Conservation (phyloP, 2,113 vertebrate genomes). For the Struthio camelus region DNA sequence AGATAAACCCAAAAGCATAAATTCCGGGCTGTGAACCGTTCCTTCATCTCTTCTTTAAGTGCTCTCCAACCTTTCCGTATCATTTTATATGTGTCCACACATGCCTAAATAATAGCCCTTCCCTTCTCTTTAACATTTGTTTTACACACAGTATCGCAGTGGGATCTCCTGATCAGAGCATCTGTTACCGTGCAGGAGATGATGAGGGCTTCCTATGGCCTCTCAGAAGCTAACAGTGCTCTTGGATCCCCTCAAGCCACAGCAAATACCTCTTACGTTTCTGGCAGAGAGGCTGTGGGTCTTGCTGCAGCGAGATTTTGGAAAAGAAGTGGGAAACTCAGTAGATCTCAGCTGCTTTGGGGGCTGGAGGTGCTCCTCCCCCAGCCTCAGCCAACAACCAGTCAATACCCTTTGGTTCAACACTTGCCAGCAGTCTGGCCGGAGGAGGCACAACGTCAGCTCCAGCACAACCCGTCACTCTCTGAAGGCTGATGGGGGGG, state of each 20-base stretch:
- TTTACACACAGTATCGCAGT: neutral
- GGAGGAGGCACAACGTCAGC: neutral
- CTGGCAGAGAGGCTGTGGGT: neutral
- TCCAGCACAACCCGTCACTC: too few species aligned
- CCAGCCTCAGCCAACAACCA: neutral
- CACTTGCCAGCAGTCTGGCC: too few species aligned
- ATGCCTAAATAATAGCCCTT: neutral
- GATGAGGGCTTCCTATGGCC: rapidly evolving
- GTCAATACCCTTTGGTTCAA: neutral
- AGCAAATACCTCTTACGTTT: neutral
- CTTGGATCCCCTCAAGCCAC: neutral
- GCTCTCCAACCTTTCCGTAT: neutral
- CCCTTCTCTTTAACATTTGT: neutral
- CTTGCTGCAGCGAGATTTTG: neutral
- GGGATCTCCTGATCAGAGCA: neutral
- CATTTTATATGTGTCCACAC: neutral
- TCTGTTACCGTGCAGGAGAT: neutral
- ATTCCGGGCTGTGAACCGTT: neutral
- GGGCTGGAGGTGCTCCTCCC: neutral
- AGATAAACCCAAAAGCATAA: neutral
- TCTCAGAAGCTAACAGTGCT: neutral
- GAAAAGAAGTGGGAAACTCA: neutral
- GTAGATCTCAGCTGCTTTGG: neutral
- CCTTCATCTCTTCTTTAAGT: neutral
- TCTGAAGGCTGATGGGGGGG: too few species aligned